Conservation (phyloP, 2,888 invertebrate species). For the Netelia virgata region DNA sequence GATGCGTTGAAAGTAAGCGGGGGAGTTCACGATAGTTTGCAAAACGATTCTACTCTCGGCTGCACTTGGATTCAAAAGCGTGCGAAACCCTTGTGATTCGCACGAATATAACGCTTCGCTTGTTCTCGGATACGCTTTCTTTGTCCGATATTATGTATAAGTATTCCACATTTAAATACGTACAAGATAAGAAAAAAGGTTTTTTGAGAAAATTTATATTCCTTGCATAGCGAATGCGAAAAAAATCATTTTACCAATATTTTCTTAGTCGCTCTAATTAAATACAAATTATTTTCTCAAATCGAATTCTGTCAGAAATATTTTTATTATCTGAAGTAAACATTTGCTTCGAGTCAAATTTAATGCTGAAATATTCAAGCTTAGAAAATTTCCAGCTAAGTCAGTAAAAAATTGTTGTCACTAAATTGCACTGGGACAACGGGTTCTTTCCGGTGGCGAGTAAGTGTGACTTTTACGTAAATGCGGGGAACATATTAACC, state of each 20-base stretch:
- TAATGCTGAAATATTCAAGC: too few relatives aligned
- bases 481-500: not conserved
- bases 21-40: constrained; percentile 6
- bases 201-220: not conserved
- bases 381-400: too few relatives aligned
- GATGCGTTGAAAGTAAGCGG: constrained; percentile 17
- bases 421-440: too few relatives aligned
- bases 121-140: constrained; percentile 53
- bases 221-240: not conserved
- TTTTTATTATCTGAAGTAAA: too few relatives aligned
- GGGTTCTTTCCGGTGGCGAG: not conserved
- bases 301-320: too few relatives aligned
- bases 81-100: constrained; percentile 38
- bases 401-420: too few relatives aligned
- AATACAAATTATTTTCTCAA: too few relatives aligned
- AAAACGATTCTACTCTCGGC: constrained; percentile 53
- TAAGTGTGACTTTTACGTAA: not conserved
- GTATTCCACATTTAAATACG: not conserved
- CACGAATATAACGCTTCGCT: constrained; percentile 51
- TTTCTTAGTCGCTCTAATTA: not conserved
- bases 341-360: too few relatives aligned
- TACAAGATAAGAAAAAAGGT: not conserved
- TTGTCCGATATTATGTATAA: not conserved
- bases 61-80: constrained; percentile 50
- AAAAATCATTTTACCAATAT: not conserved